Conservation (phyloP, 2,888 invertebrate genomes). For the Anthophora plumipes region DNA sequence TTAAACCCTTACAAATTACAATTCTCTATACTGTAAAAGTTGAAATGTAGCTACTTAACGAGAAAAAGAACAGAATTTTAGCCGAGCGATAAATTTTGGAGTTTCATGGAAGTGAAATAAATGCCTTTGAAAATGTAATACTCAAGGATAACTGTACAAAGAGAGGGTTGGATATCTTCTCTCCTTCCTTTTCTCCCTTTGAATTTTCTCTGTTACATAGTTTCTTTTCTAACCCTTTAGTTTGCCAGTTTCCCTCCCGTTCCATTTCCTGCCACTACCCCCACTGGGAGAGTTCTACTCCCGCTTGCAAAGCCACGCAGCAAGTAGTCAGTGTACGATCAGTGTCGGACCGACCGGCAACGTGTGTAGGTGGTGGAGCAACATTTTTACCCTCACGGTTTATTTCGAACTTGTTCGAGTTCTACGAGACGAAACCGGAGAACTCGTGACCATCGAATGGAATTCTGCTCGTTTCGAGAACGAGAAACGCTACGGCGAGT, state of each 20-base stretch:
- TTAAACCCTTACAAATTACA: neutral
- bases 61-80: neutral
- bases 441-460: neutral
- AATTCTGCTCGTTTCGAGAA: constrained; percentile 2
- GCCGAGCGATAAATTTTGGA: neutral
- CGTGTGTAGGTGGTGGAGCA: constrained; percentile 43
- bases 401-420: constrained; percentile 39
- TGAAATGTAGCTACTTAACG: neutral
- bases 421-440: constrained; percentile 16
- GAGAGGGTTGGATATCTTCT: neutral
- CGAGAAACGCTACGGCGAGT: neutral
- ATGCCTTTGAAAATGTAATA: neutral
- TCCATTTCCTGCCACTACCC: constrained; percentile 49
- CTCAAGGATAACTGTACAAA: no score
- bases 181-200: neutral
- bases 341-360: constrained; percentile 66
- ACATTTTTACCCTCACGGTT: constrained; percentile 35
- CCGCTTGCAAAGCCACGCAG: constrained; percentile 48
- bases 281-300: constrained; percentile 49
- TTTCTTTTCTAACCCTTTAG: constrained; percentile 20
- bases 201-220: neutral
- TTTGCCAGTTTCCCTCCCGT: constrained; percentile 5
- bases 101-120: constrained; percentile 4
- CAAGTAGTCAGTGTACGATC: constrained; percentile 65
- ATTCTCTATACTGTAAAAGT: neutral